phyloP scores from a whole-genome alignment of 2,113 vertebrate species.

The Thymallus thymallus region DNA sequence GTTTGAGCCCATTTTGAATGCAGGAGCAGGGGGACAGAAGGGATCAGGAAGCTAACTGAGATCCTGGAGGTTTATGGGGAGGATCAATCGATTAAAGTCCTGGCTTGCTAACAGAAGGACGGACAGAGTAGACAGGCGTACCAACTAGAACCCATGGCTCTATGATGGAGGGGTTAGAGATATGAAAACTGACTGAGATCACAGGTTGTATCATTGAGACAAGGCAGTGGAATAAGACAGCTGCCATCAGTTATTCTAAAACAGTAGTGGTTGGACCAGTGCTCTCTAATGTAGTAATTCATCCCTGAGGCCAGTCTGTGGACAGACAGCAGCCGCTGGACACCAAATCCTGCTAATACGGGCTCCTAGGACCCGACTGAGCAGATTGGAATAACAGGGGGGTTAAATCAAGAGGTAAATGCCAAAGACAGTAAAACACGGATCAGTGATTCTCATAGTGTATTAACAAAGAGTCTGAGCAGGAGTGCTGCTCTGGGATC shows the following conservation, averaged over 20 bases:
- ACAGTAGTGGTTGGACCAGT: too few relatives aligned
- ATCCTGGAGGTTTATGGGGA: background rate
- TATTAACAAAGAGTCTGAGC: too few relatives aligned
- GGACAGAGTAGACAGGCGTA: background rate
- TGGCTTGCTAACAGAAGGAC: background rate
- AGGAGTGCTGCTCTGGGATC: too few relatives aligned
- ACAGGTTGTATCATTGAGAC: too few relatives aligned
- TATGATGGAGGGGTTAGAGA: background rate
- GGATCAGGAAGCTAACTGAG: conserved; percentile 21
- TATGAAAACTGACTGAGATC: too few relatives aligned
- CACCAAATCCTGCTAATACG: conserved; percentile 17
- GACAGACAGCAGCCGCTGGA: conserved; percentile 13
- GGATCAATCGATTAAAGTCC: background rate
- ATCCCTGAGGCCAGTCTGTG: background rate
- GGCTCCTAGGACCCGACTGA: too few relatives aligned
- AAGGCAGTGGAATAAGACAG: too few relatives aligned
- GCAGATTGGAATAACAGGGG: too few relatives aligned
- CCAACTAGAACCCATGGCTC: background rate
- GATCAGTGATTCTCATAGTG: background rate
- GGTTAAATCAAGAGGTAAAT: background rate
- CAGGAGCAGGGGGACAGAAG: background rate
- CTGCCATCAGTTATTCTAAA: too few relatives aligned
- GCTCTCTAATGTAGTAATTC: too few relatives aligned
- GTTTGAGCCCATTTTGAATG: background rate
- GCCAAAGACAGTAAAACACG: background rate